These are phyloP conservation scores for Euschistus heros DNA, from an alignment of 1,140 invertebrate species.

Conservation along the genomic window DNA sequence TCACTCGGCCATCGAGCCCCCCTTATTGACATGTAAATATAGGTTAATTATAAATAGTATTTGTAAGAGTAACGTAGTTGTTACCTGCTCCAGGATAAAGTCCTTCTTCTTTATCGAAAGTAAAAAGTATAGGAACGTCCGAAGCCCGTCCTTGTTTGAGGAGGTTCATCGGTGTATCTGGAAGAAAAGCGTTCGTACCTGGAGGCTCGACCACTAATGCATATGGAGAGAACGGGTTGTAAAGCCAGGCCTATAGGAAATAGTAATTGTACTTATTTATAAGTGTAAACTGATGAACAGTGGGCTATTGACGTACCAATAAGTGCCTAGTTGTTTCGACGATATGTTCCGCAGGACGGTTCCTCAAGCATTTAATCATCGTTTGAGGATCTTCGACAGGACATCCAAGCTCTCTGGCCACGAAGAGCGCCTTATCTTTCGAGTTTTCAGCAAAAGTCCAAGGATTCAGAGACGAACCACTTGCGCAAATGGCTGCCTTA, in stretches of 20 bases:
- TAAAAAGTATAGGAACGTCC: slow-evolving; percentile 36
- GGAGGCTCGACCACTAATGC: slow-evolving; percentile 45
- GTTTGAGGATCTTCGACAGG: slow-evolving; percentile 41
- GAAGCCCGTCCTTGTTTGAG: slow-evolving; percentile 36
- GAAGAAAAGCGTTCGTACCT: slow-evolving; percentile 43
- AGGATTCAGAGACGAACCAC: background rate
- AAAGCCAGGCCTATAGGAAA: slow-evolving; percentile 37
- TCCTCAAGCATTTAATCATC: slow-evolving; percentile 58
- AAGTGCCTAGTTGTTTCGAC: slow-evolving; percentile 20
- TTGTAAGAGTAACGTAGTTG: background rate
- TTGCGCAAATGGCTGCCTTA: background rate
- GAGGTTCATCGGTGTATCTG: slow-evolving; percentile 43
- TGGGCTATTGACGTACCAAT: background rate
- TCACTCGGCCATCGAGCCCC: too few relatives aligned
- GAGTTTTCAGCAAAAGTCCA: slow-evolving; percentile 42
- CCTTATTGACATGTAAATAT: background rate
- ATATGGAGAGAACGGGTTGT: slow-evolving; percentile 50
- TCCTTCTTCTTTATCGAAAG: slow-evolving; percentile 35
- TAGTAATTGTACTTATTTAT: too few relatives aligned
- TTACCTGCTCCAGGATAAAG: slow-evolving; percentile 40
- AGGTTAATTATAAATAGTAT: background rate
- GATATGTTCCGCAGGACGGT: slow-evolving; percentile 45
- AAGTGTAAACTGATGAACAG: too few relatives aligned
- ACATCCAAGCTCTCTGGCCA: slow-evolving; percentile 59
- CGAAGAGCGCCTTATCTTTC: slow-evolving; percentile 49